phyloP scores from a whole-genome alignment of 1,140 invertebrate genomes.

The Mercenaria mercenaria region DNA sequence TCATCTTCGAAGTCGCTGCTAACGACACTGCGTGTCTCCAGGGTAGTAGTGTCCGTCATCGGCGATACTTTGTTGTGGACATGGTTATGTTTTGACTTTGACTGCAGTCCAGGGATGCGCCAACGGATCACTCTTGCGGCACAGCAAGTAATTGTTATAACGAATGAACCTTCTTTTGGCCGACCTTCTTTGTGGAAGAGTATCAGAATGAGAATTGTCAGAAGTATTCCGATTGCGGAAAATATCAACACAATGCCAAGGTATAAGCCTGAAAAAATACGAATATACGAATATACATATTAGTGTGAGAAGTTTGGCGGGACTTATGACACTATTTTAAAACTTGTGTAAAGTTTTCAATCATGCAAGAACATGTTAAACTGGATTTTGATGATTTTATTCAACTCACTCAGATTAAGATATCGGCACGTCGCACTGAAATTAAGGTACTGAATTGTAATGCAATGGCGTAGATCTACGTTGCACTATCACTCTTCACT shows the following conservation, averaged over 20 bases:
- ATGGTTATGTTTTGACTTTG: neutral
- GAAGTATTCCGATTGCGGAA: neutral
- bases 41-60: neutral
- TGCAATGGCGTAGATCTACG: too few relatives aligned
- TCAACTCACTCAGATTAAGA: too few relatives aligned
- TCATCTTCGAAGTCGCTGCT: neutral
- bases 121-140: neutral
- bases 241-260: slow-evolving; percentile 16
- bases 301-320: neutral
- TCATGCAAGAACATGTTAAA: too few relatives aligned
- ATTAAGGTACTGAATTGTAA: too few relatives aligned
- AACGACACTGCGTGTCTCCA: neutral
- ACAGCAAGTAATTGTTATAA: neutral
- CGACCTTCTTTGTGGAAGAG: slow-evolving; percentile 26
- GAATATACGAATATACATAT: neutral
- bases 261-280: slow-evolving; percentile 2
- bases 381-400: too few relatives aligned
- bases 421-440: too few relatives aligned
- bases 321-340: too few relatives aligned
- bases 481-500: too few relatives aligned
- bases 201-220: slow-evolving; percentile 11
- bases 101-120: neutral
- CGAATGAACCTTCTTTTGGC: neutral
- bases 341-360: too few relatives aligned
- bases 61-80: neutral